Evolutionary conservation across 2,888 invertebrate species (phyloP).

Genomic region (Anthrax anthrax): DNA sequence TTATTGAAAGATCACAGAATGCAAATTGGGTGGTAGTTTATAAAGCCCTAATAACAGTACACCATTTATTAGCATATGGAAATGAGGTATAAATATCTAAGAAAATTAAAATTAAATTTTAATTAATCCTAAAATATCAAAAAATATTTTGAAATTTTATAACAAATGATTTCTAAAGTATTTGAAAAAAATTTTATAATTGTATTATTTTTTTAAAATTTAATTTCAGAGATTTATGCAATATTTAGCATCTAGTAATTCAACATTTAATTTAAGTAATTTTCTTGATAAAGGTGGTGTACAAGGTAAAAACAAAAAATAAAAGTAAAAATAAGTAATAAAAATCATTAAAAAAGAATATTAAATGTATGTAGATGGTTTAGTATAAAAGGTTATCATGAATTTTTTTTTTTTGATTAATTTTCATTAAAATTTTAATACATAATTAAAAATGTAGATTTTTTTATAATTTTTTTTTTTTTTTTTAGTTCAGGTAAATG

Average conservation of each 20-base stretch:
- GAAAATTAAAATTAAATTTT: too few relatives aligned
- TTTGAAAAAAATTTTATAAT: neutral
- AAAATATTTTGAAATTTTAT: too few relatives aligned
- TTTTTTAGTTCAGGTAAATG: too few relatives aligned
- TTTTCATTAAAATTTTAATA: too few relatives aligned
- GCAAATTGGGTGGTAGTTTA: slow-evolving; percentile 98
- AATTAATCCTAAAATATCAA: too few relatives aligned
- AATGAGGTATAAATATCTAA: slow-evolving; percentile 68
- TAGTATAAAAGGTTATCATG: too few relatives aligned
- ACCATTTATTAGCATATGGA: slow-evolving; percentile 98
- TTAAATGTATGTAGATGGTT: too few relatives aligned
- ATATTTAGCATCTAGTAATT: slow-evolving; percentile 98
- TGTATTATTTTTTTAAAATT: slow-evolving; percentile 17
- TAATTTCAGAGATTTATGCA: slow-evolving; percentile 92
- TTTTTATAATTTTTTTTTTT: too few relatives aligned
- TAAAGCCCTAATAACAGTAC: slow-evolving; percentile 94
- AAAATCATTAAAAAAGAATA: too few relatives aligned
- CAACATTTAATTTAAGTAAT: slow-evolving; percentile 94
- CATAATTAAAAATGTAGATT: too few relatives aligned
- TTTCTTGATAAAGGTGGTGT: slow-evolving; percentile 96
- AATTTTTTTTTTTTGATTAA: too few relatives aligned
- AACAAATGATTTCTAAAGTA: too few relatives aligned
- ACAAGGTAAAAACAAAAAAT: slow-evolving; percentile 64
- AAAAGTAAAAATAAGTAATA: slow-evolving; percentile 16
- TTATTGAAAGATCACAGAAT: slow-evolving; percentile 96